These are phyloP conservation scores for Eueremaeus valkanovi DNA, from an alignment of 2,888 invertebrate genomes.

Conservation along the genomic window DNA sequence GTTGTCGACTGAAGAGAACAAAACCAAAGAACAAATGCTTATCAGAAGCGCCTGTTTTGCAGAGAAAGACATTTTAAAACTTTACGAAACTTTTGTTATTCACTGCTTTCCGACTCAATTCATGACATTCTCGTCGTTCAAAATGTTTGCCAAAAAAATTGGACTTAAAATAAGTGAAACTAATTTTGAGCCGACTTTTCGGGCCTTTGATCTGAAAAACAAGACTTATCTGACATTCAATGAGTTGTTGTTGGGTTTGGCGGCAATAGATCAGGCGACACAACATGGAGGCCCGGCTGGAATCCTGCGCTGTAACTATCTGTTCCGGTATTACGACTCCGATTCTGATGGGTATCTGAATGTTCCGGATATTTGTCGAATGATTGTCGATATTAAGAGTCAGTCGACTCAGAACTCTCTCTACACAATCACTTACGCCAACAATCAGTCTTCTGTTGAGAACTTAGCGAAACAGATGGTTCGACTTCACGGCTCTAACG, in stretches of 20 bases:
- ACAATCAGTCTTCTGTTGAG: not conserved
- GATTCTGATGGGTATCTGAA: constrained; percentile 49
- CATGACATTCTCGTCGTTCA: constrained; percentile 60
- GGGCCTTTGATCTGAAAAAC: constrained; percentile 22
- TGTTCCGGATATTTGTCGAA: not conserved
- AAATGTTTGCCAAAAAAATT: constrained; percentile 59
- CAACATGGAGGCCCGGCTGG: constrained; percentile 63
- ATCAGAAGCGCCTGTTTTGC: constrained; percentile 28
- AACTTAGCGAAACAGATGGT: not conserved
- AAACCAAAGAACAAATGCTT: constrained; percentile 24
- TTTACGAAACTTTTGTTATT: constrained; percentile 60
- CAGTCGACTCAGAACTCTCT: not conserved
- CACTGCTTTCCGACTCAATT: constrained; percentile 59
- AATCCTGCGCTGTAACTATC: constrained; percentile 66
- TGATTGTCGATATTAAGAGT: not conserved
- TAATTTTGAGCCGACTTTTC: not conserved
- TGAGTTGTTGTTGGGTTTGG: constrained; percentile 61
- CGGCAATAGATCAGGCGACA: constrained; percentile 63
- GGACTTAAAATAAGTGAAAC: constrained; percentile 59
- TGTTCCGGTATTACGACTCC: constrained; percentile 60
- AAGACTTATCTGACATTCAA: constrained; percentile 51
- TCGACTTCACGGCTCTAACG: not conserved
- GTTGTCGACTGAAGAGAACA: constrained; percentile 20
- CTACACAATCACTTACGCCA: not conserved
- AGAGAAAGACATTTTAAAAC: constrained; percentile 22